Percentiles rank a stretch among this genome's conserved stretches.
Conservation (phyloP, 2,797 vertebrate species). For the Syngnathus rostellatus region DNA sequence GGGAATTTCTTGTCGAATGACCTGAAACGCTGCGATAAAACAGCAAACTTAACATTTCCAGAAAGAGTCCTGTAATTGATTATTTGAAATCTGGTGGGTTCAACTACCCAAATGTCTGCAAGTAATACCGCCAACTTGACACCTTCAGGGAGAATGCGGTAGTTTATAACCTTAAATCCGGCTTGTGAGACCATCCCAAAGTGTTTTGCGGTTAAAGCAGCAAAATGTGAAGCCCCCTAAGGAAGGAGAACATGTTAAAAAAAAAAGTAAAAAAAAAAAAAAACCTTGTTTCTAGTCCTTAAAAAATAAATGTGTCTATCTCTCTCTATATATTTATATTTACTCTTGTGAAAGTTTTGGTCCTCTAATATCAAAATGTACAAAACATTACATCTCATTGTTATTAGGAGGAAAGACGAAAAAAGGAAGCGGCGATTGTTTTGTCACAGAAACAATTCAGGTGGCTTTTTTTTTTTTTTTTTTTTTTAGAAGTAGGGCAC, state of each 20-base stretch:
- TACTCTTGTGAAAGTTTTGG: slow-evolving; percentile 69
- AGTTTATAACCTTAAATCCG: slow-evolving; percentile 2
- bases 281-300: slow-evolving; percentile 35
- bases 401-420: slow-evolving; percentile 28
- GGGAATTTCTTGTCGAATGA: neutral
- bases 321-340: slow-evolving; percentile 57
- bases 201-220: slow-evolving; percentile 28
- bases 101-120: slow-evolving; percentile 26
- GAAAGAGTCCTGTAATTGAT: slow-evolving; percentile 28
- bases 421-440: neutral
- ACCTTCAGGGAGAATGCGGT: neutral
- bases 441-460: slow-evolving; percentile 9
- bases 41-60: slow-evolving; percentile 33
- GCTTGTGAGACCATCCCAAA: slow-evolving; percentile 26
- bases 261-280: slow-evolving; percentile 39
- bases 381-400: slow-evolving; percentile 64
- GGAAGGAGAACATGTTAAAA: slow-evolving; percentile 38
- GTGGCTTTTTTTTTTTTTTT: neutral
- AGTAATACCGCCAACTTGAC: slow-evolving; percentile 34
- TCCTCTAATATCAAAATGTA: slow-evolving; percentile 75
- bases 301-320: slow-evolving; percentile 57
- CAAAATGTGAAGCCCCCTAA: slow-evolving; percentile 35
- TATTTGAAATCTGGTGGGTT: slow-evolving; percentile 23
- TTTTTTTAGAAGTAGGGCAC: slow-evolving; percentile 74
- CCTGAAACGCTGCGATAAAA: neutral